Base-by-base conservation (phyloP, 2,113 vertebrate species). In the Suncus etruscus region DNA sequence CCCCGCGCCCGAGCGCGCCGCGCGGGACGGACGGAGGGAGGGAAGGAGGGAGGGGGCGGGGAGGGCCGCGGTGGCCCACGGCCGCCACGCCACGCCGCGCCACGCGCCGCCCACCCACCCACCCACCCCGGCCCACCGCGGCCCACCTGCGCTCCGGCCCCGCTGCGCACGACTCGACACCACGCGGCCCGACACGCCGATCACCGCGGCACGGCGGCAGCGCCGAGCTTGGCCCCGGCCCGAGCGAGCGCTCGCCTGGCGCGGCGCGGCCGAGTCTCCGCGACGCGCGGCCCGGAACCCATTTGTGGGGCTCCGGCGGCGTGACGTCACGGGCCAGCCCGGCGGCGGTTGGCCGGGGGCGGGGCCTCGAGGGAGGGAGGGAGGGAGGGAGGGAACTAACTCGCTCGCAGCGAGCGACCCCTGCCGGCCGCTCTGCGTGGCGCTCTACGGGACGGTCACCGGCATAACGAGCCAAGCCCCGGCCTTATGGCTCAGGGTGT, bases 281-380 rank as follows among this genome's bases (percentile, higher is more conserved):
- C 96, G 92, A 89, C 87, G 94, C 94, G 93, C 87, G 82, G 89
- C 85, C 87, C 79, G 93, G 95, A 94, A 95, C 94, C 95, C 94
- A 92, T 96, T 96, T 96, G 96, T 95, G 95, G 95, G 96, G 96
- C 92, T 95, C 91, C 87, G 90, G 85, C 91, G 91, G 75, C 72
- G 91, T 96, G 96, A 95, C 96, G 94, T 96, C 95, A 96, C 90
- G 87, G 92, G 95, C 89, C 87, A 85, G 94, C 91, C 96, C 92
- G 91, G 94, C 70, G 90, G 90, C 92, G 91, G 91, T 87, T 92
- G 93, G 89, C 78, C 47, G 11, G 85, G 94, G 94, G 95, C 11
- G 95, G 96, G 85, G 95, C 92, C 45, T 24, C 16, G 1, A 63
- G 48, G 12, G 12, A 22, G 70, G 2, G 47, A 1, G 4, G 54